Base-by-base conservation (phyloP, 2,888 invertebrate species). In the Platynereis dumerilii region DNA sequence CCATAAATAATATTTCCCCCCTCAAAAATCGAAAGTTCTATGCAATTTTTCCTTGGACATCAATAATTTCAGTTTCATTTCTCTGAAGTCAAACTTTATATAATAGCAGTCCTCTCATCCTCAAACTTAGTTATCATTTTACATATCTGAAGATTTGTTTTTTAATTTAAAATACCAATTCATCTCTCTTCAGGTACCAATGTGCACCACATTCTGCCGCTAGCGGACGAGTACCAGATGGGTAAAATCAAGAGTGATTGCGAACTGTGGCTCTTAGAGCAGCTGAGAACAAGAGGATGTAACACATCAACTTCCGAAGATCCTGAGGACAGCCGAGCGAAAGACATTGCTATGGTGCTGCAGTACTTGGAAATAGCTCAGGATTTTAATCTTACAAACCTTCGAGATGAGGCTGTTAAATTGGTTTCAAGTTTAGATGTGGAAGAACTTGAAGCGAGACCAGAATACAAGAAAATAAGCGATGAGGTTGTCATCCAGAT, bases 211-310 rank as follows among this genome's bases (percentile, higher is more conserved):
- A 39, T 61, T 17, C 42, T 61, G 17, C 61, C 61, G n/a, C 27
- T 61, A 54, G 24, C 53, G 10, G 54, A 61, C 39, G 61, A 61
- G 55, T 61, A 61, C 42, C 53, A 61, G 55, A 61, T 61, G 61
- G 27, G 44, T 17, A 61, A 61, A 28, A 29, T 54, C 39, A 61
- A 61, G 42, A 22, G n/a, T 17, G 61, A 61, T 24, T 61, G 61
- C 24, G 61, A 61, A 26, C 29, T 24, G 54, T 61, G 54, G 54
- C 42, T 61, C 22, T 29, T 61, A 10, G 20, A 39, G n/a, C 53
- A 61, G 54, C 54, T 61, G 10, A 34, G 24, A 24, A 24, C 24
- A 2, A 22, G 17, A 2, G 27, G 2, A 20, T 55, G 22, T 17
- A 22, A 26, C 22, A 44, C 44, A 10, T 20, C 58, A 22, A 15